Evolutionary conservation across 2,888 invertebrate genomes (phyloP), one percentile per base, ranked within the genome.

Genomic region (Acanthopleura granulata): DNA sequence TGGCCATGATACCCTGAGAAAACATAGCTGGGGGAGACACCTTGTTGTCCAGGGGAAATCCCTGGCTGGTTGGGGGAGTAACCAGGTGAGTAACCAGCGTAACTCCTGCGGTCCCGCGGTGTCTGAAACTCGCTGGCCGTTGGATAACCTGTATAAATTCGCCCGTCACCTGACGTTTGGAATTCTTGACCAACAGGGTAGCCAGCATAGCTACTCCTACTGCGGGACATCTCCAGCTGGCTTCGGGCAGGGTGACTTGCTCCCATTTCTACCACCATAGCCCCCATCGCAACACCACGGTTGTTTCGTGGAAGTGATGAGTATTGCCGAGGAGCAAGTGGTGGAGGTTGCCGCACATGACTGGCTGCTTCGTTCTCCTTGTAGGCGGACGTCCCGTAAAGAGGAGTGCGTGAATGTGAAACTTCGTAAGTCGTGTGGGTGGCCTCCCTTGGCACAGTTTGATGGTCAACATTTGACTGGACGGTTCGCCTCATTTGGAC

Each of bases 211-310:
- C n/a, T 18, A 12, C n/a, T n/a, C 22, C n/a, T 57, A 12, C 22
- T 57, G 18, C 18, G n/a, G 40, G 40, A 40, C 40, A 40, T 40
- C 40, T 40, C 40, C 40, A 40, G 40, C 40, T 40, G 40, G 40
- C 40, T 40, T 22, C 57, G 3, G 18, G 57, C 57, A n/a, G 57
- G 57, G 29, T 66, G 66, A 16, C 14, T 25, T 16, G 66, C 22
- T 27, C 25, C 66, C 66, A 66, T 66, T 27, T 66, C 66, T 27
- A 66, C 66, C 18, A 66, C 66, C 1, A 66, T 14, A 22, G 29
- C 29, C 22, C 66, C 66, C 66, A 66, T 66, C 15, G 66, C 22
- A 57, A 57, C 57, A 22, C 57, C 57, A 6, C 22, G 18, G 22
- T 57, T n/a, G 22, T 57, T 57, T 12, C 57, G 3, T n/a, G 57